Conservation (phyloP, 2,888 invertebrate species). For the Linnaemya tessellans region DNA sequence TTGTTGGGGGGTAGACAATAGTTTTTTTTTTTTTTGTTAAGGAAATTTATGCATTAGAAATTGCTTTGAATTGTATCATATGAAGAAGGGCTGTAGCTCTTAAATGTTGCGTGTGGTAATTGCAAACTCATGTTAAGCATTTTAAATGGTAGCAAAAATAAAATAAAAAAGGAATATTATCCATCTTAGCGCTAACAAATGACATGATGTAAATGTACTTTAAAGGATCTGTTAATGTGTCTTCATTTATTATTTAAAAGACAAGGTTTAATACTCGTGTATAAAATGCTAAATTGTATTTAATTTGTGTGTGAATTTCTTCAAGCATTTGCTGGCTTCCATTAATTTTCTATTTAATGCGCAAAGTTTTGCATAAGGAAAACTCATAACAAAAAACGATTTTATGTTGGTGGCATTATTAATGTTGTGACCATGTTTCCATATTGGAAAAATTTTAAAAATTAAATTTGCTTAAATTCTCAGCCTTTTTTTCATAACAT, state of each 20-base stretch:
- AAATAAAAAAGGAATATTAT: neutral
- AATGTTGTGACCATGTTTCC: too few relatives aligned
- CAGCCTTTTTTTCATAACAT: too few relatives aligned
- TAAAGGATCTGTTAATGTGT: slow-evolving; percentile 39
- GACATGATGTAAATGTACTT: slow-evolving; percentile 23
- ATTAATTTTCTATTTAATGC: too few relatives aligned
- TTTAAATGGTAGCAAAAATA: neutral
- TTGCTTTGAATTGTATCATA: slow-evolving; percentile 5
- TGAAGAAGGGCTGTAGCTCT: neutral
- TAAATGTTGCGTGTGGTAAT: slow-evolving; percentile 32
- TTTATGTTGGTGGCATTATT: too few relatives aligned
- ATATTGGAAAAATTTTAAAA: too few relatives aligned
- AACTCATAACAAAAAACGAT: too few relatives aligned
- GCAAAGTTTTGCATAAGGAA: too few relatives aligned
- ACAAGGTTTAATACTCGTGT: neutral
- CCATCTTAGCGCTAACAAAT: neutral
- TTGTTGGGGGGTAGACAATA: slow-evolving; percentile 42
- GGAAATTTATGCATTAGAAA: slow-evolving; percentile 24
- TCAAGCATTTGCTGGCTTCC: too few relatives aligned
- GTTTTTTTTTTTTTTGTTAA: neutral
- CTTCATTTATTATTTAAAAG: slow-evolving; percentile 7
- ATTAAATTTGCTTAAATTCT: too few relatives aligned
- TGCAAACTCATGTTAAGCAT: slow-evolving; percentile 64
- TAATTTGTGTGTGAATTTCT: neutral
- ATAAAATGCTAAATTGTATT: neutral